Base-by-base conservation (phyloP, 1,140 invertebrate genomes). In the Zaprionus inermis region DNA sequence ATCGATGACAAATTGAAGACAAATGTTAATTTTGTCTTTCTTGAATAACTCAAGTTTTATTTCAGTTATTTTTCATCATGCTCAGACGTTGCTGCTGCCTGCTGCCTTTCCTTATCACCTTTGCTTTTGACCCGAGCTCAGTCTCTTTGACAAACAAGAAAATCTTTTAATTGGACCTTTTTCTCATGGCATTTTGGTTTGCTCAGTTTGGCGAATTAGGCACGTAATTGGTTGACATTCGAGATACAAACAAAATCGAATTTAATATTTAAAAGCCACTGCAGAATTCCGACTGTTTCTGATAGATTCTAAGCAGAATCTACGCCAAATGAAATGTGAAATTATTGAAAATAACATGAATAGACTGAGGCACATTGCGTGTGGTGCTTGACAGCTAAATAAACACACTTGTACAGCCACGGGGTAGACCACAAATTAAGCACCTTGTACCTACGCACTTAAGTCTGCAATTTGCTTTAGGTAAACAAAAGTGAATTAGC, bases 1-100 rank as follows among this genome's bases (percentile, higher is more conserved):
- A 81, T 74, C 56, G 74, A 83, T 72, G 79, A 86, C 83, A 86
- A 86, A 86, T 86, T 88, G 67, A 73, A 74, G 73, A 78, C 69
- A 72, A 88, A 83, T 78, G 64, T 78, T 80, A 79, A 81, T 88
- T 79, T 64, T 24, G 67, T 72, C 54, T 78, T 85, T 70, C 76
- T 72, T 72, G 49, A 86, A 75, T 54, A 76, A 73, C 58, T 82
- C 30, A 44, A 70, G 41, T 20, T 70, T 76, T 60, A 66, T 72
- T 66, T 75, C 65, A 34, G 63, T 61, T 65, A 82, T 82, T 82
- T 73, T 88, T 88, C 64, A 49, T 16, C n/a, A 77, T 71, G 58
- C 59, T 56, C 58, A 72, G 51, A 54, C 58, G 49, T 61, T 61
- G 69, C 32, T 34, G 18, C 5, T 16, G 18, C 44, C 18, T 61